Base-by-base conservation (phyloP, 2,797 vertebrate species). In the Xiphorhynchus erythropygius region DNA sequence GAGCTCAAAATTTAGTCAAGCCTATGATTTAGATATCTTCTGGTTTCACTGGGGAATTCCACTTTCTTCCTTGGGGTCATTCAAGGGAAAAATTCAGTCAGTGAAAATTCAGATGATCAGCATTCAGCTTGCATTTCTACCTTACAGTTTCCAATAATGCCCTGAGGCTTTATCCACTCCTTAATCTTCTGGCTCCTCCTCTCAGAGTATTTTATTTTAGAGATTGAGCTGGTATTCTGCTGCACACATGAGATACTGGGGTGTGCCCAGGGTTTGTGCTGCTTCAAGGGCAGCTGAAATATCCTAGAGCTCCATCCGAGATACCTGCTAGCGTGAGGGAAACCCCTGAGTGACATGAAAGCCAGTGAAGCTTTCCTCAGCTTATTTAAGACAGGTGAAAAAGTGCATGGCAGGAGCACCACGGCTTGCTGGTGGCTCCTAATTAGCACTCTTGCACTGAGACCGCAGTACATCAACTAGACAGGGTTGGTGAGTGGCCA, bases 381-480 rank as follows among this genome's bases (percentile, higher is more conserved):
- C 11, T 95, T 87, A 49, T 87, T 92, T 92, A 82, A 84, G 33
- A 8, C 13, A 53, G 44, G 71, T 89, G 75, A 74, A 89, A 83
- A 87, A 82, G 30, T 56, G n/a, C 37, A 25, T 30, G 44, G 21
- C 44, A 55, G 41, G 85, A 73, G 5, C 63, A 63, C 23, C 11
- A 3, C 8, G 27, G 32, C 10, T 64, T 84, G 32, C 63, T 82
- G 19, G 49, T 82, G 60, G 18, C 44, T 93, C 41, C 64, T 65
- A 79, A 80, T 85, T 89, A 92, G 8, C 49, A 39, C 0, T 0
- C 33, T 57, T 76, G 30, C 17, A 52, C n/a, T 35, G 59, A 47
- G 63, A 65, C 16, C 15, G 10, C 47, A 42, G 78, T 70, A 13
- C 4, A 4, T 89, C 65, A 92, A 18, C 30, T 13, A 59, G 75